Evolutionary conservation across 2,888 invertebrate species (phyloP).

Genomic region (Drosophila colorata): DNA sequence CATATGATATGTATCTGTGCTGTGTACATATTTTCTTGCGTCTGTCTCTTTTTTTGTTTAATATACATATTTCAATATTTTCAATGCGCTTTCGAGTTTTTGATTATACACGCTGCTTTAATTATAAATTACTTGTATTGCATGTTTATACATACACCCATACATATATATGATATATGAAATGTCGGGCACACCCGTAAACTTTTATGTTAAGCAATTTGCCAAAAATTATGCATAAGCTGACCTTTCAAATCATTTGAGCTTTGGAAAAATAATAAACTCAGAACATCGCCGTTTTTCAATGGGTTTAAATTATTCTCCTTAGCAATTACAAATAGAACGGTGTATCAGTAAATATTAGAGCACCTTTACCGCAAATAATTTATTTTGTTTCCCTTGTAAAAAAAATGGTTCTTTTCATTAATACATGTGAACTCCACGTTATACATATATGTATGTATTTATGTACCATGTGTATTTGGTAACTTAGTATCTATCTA

Average conservation of each 20-base stretch:
- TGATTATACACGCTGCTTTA: constrained; percentile 54
- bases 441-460: too few species aligned
- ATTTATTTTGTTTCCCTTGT: too few species aligned
- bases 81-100: constrained; percentile 49
- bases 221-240: constrained; percentile 64
- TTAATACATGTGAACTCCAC: too few species aligned
- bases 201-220: constrained; percentile 60
- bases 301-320: constrained; percentile 25
- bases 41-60: constrained; percentile 9
- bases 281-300: constrained; percentile 21
- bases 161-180: constrained; percentile 22
- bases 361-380: too few species aligned
- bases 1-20: constrained; percentile 1
- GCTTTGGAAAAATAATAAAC: constrained; percentile 17
- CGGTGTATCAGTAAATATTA: too few species aligned
- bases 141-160: constrained; percentile 18
- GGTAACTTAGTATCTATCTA: too few species aligned
- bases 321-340: neutral
- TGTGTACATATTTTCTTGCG: constrained; percentile 1
- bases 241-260: constrained; percentile 51
- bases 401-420: too few species aligned
- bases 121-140: constrained; percentile 55
- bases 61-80: constrained; percentile 38
- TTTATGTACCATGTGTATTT: too few species aligned
- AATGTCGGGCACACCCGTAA: constrained; percentile 62